These are phyloP conservation scores for Trichopria drosophilae DNA, from an alignment of 2,888 invertebrate species.

Conservation along the genomic window DNA sequence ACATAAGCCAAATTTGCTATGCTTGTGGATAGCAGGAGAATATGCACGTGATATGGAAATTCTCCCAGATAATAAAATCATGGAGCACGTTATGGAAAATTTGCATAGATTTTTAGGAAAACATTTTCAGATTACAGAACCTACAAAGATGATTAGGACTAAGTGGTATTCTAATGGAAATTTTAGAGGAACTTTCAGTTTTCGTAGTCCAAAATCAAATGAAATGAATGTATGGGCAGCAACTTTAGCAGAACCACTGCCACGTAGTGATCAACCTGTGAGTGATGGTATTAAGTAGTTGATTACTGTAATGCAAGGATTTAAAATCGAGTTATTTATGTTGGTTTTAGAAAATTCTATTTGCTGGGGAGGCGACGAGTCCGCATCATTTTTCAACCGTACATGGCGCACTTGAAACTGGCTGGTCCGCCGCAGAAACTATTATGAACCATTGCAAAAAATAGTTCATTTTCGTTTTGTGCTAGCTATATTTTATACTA, in stretches of 20 bases:
- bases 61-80: constrained; percentile 61
- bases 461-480: too few species aligned
- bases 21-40: constrained; percentile 69
- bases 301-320: constrained; percentile 1
- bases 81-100: constrained; percentile 58
- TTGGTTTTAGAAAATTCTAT: constrained; percentile 63
- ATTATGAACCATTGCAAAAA: constrained; percentile 46
- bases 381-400: constrained; percentile 65
- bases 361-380: constrained; percentile 70
- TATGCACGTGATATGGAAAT: constrained; percentile 67
- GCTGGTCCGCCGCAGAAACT: constrained; percentile 71
- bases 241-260: constrained; percentile 63
- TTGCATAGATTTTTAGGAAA: constrained; percentile 62
- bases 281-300: constrained; percentile 12
- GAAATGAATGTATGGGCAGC: constrained; percentile 57
- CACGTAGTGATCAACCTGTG: constrained; percentile 53
- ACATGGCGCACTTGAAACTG: constrained; percentile 72
- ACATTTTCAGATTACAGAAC: constrained; percentile 59
- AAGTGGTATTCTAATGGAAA: constrained; percentile 71
- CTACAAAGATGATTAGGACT: constrained; percentile 64
- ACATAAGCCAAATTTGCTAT: constrained; percentile 65
- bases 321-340: not conserved
- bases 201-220: constrained; percentile 61
- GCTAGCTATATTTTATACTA: too few species aligned
- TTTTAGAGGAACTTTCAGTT: constrained; percentile 74